These are phyloP conservation scores for Sclerurus mexicanus DNA, from an alignment of 2,113 vertebrate genomes.

Conservation along the genomic window DNA sequence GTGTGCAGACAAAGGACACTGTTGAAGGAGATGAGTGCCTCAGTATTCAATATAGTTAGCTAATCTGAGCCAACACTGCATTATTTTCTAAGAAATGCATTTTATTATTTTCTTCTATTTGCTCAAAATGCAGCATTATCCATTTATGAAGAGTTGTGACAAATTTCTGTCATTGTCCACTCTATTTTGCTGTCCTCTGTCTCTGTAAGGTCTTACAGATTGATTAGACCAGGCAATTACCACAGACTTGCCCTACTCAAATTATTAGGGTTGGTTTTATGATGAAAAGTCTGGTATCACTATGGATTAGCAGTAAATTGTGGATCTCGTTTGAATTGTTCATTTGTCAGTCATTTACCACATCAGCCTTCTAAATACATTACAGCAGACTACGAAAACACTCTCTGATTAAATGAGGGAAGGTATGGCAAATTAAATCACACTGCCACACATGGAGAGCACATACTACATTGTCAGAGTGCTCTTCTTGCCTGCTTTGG, in stretches of 20 bases:
- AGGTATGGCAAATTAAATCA: neutral
- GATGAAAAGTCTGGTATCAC: neutral
- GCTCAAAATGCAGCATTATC: neutral
- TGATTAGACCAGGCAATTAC: neutral
- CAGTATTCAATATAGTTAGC: neutral
- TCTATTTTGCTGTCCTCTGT: neutral
- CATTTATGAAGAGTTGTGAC: neutral
- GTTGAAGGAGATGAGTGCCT: neutral
- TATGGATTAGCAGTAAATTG: neutral
- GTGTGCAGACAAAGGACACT: neutral
- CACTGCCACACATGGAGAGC: neutral
- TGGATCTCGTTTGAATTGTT: neutral
- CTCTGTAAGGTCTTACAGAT: neutral
- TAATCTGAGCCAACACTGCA: neutral
- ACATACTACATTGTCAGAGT: neutral
- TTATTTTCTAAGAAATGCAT: neutral
- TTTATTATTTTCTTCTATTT: neutral
- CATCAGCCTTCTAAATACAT: neutral
- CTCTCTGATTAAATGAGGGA: neutral
- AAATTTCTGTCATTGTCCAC: neutral
- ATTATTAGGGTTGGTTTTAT: neutral
- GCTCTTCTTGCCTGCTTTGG: neutral
- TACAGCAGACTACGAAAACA: neutral
- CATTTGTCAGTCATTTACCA: neutral
- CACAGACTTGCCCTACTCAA: neutral